These are phyloP conservation scores for Amia ocellicauda DNA, from an alignment of 2,113 vertebrate species.

Conservation along the genomic window DNA sequence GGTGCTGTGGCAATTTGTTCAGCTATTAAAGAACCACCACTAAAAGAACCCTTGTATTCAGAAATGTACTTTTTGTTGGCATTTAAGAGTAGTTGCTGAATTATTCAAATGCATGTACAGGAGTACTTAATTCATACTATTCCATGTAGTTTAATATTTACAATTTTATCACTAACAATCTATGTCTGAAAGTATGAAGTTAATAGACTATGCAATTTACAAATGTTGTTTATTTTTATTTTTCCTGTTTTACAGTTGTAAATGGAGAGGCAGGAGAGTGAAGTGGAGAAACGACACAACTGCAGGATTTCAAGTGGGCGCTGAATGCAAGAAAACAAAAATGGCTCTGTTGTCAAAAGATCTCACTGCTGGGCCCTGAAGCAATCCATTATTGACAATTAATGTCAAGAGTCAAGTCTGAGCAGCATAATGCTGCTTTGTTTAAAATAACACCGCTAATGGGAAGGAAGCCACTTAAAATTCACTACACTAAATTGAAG, in stretches of 20 bases:
- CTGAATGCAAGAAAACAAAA: conserved; percentile 38
- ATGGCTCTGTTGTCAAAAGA: conserved; percentile 33
- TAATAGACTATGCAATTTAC: too few species aligned
- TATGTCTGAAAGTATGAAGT: too few species aligned
- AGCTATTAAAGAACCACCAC: too few species aligned
- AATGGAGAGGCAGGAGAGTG: conserved; percentile 45
- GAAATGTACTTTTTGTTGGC: too few species aligned
- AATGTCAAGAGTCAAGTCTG: conserved; percentile 60
- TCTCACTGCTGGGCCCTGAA: conserved; percentile 21
- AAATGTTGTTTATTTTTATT: conserved; percentile 30
- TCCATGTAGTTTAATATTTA: too few species aligned
- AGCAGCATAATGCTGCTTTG: conserved; percentile 73
- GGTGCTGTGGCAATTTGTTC: too few species aligned
- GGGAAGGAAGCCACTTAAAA: conserved; percentile 60
- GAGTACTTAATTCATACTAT: too few species aligned
- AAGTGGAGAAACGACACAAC: conserved; percentile 37
- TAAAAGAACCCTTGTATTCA: too few species aligned
- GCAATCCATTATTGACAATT: conserved; percentile 53
- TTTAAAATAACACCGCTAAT: conserved; percentile 53
- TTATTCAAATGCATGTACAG: too few species aligned
- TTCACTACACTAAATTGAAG: conserved; percentile 62
- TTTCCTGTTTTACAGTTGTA: conserved; percentile 52
- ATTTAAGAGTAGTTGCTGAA: too few species aligned
- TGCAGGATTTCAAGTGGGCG: conserved; percentile 23
- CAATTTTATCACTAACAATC: too few species aligned